These are phyloP conservation scores for Tragelaphus buxtoni DNA, from an alignment of 2,113 vertebrate genomes.

Conservation along the genomic window DNA sequence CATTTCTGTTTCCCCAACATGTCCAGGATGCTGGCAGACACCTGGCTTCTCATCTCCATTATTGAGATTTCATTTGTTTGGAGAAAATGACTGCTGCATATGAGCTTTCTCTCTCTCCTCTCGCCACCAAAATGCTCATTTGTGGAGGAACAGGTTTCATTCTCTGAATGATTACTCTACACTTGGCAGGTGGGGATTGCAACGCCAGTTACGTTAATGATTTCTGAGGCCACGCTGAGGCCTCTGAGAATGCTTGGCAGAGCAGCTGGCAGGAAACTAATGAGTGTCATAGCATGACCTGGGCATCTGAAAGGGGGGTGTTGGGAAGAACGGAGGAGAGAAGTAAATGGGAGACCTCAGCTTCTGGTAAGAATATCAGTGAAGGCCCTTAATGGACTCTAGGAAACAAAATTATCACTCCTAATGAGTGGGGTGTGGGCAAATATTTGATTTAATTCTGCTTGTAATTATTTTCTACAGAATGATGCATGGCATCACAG, in stretches of 20 bases:
- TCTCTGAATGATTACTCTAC: conserved; percentile 74
- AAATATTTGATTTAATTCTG: conserved; percentile 78
- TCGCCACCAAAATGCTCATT: conserved; percentile 73
- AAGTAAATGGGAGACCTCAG: conserved; percentile 76
- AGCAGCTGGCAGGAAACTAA: conserved; percentile 79
- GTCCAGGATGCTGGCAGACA: background rate
- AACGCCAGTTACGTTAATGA: conserved; percentile 74
- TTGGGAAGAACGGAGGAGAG: background rate
- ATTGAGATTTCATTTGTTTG: conserved; percentile 55
- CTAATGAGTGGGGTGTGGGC: conserved; percentile 75
- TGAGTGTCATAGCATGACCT: conserved; percentile 76
- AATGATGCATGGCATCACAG: conserved; percentile 62
- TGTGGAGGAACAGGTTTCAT: conserved; percentile 73
- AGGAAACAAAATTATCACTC: conserved; percentile 78
- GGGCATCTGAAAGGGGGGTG: conserved; percentile 49
- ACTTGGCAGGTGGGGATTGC: conserved; percentile 78
- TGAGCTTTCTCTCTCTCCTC: background rate
- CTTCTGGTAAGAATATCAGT: conserved; percentile 68
- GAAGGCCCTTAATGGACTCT: conserved; percentile 69
- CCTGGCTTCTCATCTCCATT: conserved; percentile 56
- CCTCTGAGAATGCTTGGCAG: conserved; percentile 75
- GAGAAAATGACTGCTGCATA: conserved; percentile 54
- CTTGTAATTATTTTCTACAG: conserved; percentile 75
- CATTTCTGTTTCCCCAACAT: conserved; percentile 16
- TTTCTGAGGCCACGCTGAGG: conserved; percentile 80